Percentiles rank a stretch among this genome's conserved stretches.
These are phyloP conservation scores for Machimus atricapillus DNA, from an alignment of 2,888 invertebrate species.

Conservation along the genomic window DNA sequence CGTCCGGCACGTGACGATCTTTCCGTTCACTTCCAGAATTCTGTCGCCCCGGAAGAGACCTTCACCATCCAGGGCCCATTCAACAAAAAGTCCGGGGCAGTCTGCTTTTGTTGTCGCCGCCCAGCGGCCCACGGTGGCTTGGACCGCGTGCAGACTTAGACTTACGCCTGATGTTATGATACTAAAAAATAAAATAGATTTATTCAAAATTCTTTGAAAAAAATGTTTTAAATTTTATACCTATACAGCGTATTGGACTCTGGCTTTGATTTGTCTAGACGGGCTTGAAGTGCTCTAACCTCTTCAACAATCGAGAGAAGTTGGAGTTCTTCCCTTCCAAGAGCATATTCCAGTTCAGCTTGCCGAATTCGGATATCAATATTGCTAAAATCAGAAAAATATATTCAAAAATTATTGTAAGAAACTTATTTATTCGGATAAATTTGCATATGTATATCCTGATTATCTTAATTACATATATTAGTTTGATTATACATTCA, in stretches of 20 bases:
- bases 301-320: conserved; percentile 84
- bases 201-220: neutral
- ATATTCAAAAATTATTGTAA: neutral
- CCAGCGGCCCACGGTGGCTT: conserved; percentile 75
- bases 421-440: neutral
- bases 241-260: conserved; percentile 68
- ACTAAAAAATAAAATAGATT: conserved; percentile 45
- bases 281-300: conserved; percentile 78
- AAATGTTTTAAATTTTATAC: conserved; percentile 54
- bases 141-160: conserved; percentile 71
- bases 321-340: conserved; percentile 88
- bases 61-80: conserved; percentile 83
- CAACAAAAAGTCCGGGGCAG: conserved; percentile 73
- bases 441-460: too few species aligned
- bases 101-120: conserved; percentile 74
- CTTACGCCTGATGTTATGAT: conserved; percentile 61
- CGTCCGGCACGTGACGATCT: conserved; percentile 72
- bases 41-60: conserved; percentile 77
- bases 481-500: too few species aligned
- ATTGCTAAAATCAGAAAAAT: conserved; percentile 67
- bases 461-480: too few species aligned
- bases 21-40: conserved; percentile 83
- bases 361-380: conserved; percentile 89
- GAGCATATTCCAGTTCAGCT: conserved; percentile 87
- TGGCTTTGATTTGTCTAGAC: conserved; percentile 73